Conservation (phyloP, 1,140 invertebrate species). For the Archivesica marissinica region DNA sequence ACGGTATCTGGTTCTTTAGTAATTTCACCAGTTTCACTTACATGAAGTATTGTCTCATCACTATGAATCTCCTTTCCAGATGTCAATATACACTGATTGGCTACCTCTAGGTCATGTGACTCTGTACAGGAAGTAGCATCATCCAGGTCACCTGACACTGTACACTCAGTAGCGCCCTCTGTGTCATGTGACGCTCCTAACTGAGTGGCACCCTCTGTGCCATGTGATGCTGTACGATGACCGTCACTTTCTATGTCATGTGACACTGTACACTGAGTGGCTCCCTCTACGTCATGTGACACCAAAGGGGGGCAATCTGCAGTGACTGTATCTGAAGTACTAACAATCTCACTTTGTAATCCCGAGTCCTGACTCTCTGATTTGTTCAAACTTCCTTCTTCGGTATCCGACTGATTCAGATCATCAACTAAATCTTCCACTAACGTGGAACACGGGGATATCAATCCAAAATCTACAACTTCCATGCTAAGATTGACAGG, state of each 20-base stretch:
- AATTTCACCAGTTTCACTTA: conserved; percentile 2
- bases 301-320: conserved; percentile 20
- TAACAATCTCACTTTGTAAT: conserved; percentile 78
- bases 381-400: conserved; percentile 69
- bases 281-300: conserved; percentile 4
- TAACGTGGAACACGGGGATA: conserved; percentile 30
- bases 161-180: not conserved
- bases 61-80: not conserved
- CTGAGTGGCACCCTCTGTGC: not conserved
- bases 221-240: not conserved
- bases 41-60: not conserved
- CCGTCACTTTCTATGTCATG: not conserved
- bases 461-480: not conserved
- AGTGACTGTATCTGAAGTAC: conserved; percentile 72
- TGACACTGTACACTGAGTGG: not conserved
- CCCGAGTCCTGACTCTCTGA: conserved; percentile 81
- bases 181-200: not conserved
- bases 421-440: conserved; percentile 24
- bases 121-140: not conserved
- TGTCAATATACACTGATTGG: too few relatives aligned
- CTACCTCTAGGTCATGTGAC: not conserved
- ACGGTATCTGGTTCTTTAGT: not conserved
- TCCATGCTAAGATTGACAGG: conserved; percentile 51
- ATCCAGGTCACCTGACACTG: not conserved
- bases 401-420: not conserved